Evolutionary conservation across 2,888 invertebrate species (phyloP).

Genomic region (Lagria hirta): DNA sequence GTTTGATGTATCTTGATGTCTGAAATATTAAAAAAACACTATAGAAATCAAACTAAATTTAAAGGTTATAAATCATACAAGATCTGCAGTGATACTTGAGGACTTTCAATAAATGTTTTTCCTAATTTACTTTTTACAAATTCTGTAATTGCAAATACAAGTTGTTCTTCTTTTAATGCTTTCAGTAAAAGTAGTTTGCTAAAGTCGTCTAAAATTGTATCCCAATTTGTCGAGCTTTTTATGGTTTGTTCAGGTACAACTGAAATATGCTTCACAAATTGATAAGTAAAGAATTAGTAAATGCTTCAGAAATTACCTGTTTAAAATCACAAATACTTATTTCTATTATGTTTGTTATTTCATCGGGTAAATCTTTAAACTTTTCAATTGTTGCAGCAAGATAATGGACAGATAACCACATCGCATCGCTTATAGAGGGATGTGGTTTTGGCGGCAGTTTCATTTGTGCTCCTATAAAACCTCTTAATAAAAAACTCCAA

Average conservation of each 20-base stretch:
- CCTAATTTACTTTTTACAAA: conserved; percentile 80
- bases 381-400: conserved; percentile 60
- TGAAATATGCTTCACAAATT: conserved; percentile 62
- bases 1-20: conserved; percentile 70
- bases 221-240: conserved; percentile 58
- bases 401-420: conserved; percentile 71
- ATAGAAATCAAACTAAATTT: conserved; percentile 3
- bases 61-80: conserved; percentile 54
- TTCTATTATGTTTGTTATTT: conserved; percentile 59
- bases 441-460: conserved; percentile 61
- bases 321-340: conserved; percentile 63
- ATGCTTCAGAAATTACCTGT: conserved; percentile 59
- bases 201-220: conserved; percentile 65
- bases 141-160: conserved; percentile 78
- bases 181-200: conserved; percentile 82
- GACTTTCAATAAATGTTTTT: conserved; percentile 77
- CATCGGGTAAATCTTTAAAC: conserved; percentile 60
- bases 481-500: conserved; percentile 80
- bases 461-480: conserved; percentile 59
- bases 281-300: too few relatives aligned
- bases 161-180: conserved; percentile 75
- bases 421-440: conserved; percentile 63
- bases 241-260: conserved; percentile 49
- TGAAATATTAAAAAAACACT: conserved; percentile 48
- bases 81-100: conserved; percentile 68